phyloP scores from a whole-genome alignment of 37 sponge, comb jelly and placozoan species.

The Crambe crambe region DNA sequence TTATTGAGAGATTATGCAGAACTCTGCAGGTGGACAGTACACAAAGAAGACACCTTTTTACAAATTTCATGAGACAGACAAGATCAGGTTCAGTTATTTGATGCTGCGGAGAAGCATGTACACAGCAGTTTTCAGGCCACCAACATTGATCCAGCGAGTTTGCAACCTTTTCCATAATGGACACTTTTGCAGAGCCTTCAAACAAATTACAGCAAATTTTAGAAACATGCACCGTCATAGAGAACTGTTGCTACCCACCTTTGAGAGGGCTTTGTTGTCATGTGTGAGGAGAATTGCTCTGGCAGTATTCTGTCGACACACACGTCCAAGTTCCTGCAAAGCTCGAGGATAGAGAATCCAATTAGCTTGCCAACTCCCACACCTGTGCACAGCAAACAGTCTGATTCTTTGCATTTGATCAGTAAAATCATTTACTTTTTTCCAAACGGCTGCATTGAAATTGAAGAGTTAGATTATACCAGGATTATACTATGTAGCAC shows the following conservation, averaged over 20 bases:
- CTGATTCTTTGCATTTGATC: too few relatives aligned
- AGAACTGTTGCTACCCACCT: too few relatives aligned
- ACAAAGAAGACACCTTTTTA: not conserved
- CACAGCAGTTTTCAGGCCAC: constrained; percentile 65
- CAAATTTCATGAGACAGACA: not conserved
- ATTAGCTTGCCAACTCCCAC: constrained; percentile 58
- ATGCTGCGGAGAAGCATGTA: constrained; percentile 35
- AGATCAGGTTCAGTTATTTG: not conserved
- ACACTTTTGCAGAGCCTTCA: constrained; percentile 19
- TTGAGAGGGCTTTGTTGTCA: constrained; percentile 53
- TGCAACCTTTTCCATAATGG: constrained; percentile 38
- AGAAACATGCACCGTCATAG: not conserved
- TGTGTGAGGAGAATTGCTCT: constrained; percentile 73
- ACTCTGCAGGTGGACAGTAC: constrained; percentile 60
- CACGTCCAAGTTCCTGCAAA: constrained; percentile 61
- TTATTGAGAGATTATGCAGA: constrained; percentile 60
- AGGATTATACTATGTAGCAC: not conserved
- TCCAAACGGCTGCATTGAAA: constrained; percentile 70
- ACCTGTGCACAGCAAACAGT: constrained; percentile 7
- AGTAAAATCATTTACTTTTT: constrained; percentile 49
- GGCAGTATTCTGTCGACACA: constrained; percentile 43
- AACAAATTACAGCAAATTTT: not conserved
- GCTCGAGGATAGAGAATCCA: constrained; percentile 61
- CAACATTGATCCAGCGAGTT: constrained; percentile 61
- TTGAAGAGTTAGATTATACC: not conserved